Percentiles rank a stretch among this genome's conserved stretches.
These are phyloP conservation scores for Galago senegalensis DNA, from an alignment of 2,797 vertebrate genomes.

Conservation along the genomic window DNA sequence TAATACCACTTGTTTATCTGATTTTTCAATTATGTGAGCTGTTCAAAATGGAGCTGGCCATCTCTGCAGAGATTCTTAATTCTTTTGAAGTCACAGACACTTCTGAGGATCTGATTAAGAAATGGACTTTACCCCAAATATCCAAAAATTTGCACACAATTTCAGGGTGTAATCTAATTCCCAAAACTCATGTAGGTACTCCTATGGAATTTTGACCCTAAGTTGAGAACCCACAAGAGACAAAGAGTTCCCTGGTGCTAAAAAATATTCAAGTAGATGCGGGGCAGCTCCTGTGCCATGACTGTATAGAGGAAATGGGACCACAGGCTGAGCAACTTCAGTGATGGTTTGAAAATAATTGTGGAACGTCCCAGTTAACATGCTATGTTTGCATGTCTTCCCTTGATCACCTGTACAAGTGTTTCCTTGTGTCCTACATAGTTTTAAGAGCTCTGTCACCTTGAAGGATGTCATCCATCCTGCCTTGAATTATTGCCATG, in stretches of 20 bases:
- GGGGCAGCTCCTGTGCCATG: not conserved
- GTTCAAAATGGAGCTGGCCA: not conserved
- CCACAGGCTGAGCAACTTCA: not conserved
- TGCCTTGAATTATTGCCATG: constrained; percentile 75
- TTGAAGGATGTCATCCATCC: constrained; percentile 61
- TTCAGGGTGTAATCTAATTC: not conserved
- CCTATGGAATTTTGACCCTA: not conserved
- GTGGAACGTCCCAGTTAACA: constrained; percentile 38
- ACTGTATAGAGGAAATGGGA: not conserved
- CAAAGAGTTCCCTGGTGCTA: not conserved
- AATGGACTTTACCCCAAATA: not conserved
- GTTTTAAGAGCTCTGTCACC: not conserved
- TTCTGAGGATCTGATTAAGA: not conserved
- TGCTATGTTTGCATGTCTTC: not conserved
- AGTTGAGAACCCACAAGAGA: not conserved
- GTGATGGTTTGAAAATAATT: constrained; percentile 2
- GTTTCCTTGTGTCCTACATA: constrained; percentile 49
- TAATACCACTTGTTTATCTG: not conserved
- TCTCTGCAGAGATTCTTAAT: not conserved
- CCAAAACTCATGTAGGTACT: not conserved
- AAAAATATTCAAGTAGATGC: not conserved
- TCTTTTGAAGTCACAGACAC: not conserved
- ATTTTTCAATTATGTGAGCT: not conserved
- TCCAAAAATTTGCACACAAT: not conserved
- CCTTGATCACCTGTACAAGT: constrained; percentile 25